Evolutionary conservation across 2,797 vertebrate genomes (phyloP).

Genomic region (Urosaurus nigricauda): DNA sequence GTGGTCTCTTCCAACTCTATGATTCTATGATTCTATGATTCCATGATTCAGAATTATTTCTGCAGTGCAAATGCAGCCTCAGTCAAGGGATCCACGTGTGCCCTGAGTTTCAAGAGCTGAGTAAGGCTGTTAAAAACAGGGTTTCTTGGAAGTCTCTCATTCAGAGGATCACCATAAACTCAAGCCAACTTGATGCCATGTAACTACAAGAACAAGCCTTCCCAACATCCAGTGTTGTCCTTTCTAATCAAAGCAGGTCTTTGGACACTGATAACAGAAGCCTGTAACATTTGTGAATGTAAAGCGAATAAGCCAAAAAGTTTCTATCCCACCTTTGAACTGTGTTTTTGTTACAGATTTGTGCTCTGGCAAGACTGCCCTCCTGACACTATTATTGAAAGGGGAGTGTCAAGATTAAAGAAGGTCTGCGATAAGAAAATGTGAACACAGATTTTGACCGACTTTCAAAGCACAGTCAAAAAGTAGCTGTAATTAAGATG

Average conservation of each 20-base stretch:
- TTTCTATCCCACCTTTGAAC: neutral
- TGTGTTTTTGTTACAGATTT: neutral
- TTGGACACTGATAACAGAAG: neutral
- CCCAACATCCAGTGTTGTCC: neutral
- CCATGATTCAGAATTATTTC: no score
- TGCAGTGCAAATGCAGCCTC: no score
- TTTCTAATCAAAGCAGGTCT: neutral
- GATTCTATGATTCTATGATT: no score
- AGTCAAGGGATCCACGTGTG: no score
- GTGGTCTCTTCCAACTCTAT: no score
- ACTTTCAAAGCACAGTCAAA: neutral
- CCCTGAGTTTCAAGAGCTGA: no score
- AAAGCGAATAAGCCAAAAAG: neutral
- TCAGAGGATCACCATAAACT: no score
- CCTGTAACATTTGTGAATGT: neutral
- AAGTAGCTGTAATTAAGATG: neutral
- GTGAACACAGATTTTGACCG: neutral
- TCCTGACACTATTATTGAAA: slow-evolving; percentile 15
- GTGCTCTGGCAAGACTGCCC: neutral
- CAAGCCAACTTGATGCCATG: neutral
- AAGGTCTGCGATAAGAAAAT: neutral
- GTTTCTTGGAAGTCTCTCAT: no score
- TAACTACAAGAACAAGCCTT: neutral
- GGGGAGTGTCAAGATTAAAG: slow-evolving; percentile 2
- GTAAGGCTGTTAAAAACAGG: no score